phyloP scores from a whole-genome alignment of 2,113 vertebrate genomes.

The Origma solitaria region DNA sequence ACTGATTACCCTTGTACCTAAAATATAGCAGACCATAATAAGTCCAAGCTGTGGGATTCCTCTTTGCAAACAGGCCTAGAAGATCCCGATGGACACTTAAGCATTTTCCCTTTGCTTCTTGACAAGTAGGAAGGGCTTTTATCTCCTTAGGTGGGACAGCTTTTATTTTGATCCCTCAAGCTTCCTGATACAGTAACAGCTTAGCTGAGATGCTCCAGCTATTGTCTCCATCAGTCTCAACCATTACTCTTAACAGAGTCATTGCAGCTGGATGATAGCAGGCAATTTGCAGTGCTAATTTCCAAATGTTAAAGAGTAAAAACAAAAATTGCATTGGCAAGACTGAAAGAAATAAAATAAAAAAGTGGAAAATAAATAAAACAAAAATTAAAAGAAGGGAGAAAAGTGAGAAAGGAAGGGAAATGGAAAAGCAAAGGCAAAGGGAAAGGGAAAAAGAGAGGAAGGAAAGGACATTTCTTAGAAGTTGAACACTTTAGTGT shows the following conservation, averaged over 20 bases:
- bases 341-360: neutral
- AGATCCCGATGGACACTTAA: neutral
- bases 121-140: neutral
- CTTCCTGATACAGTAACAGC: neutral
- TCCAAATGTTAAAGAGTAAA: neutral
- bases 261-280: neutral
- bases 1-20: neutral
- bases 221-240: rapidly evolving
- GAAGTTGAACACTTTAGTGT: neutral
- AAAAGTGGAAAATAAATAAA: neutral
- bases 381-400: neutral
- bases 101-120: neutral
- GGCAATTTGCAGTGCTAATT: neutral
- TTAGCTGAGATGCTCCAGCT: neutral
- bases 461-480: neutral
- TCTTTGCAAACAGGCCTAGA: neutral
- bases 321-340: neutral
- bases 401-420: too few species aligned
- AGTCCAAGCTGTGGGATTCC: neutral
- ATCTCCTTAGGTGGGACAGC: neutral
- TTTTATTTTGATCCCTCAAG: neutral
- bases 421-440: neutral
- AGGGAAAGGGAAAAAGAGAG: neutral
- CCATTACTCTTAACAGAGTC: neutral
- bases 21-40: neutral